A percentile compares a stretch with the other conserved stretches of the same genome.
phyloP scores from a whole-genome alignment of 2,888 invertebrate genomes.

The Fragum fragum region DNA sequence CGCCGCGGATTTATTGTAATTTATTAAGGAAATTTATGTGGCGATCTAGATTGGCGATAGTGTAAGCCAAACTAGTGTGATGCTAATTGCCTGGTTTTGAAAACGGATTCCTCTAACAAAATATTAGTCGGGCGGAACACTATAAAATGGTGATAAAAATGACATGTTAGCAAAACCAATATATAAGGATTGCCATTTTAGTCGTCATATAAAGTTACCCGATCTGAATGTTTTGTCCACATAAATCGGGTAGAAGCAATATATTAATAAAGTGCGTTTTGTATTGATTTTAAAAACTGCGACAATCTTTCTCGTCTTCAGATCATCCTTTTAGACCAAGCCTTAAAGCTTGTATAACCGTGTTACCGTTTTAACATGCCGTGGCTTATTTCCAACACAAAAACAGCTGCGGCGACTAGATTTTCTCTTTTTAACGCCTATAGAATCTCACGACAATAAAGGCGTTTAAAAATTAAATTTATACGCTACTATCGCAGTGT shows the following conservation, averaged over 20 bases:
- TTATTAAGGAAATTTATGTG: conserved; percentile 64
- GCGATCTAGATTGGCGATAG: conserved; percentile 50
- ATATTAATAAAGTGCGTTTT: no score
- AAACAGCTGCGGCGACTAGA: conserved; percentile 8
- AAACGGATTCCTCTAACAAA: conserved; percentile 50
- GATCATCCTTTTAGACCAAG: no score
- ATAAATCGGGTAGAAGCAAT: no score
- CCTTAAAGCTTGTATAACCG: no score
- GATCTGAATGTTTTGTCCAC: no score
- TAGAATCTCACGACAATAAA: conserved; percentile 16
- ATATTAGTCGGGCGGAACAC: conserved; percentile 35
- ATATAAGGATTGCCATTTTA: no score
- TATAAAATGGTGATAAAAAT: neutral
- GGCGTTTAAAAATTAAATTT: conserved; percentile 30
- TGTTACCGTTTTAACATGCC: neutral
- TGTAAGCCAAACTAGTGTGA: conserved; percentile 45
- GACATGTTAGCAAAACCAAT: neutral
- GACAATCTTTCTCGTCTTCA: no score
- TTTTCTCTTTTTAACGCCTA: conserved; percentile 14
- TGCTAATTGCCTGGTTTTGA: conserved; percentile 60
- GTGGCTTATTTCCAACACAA: conserved; percentile 10
- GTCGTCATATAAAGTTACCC: no score
- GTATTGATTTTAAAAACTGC: no score
- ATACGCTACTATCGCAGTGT: conserved; percentile 19
- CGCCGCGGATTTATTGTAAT: conserved; percentile 30